Evolutionary conservation across 2,113 vertebrate species (phyloP), one percentile per base, ranked within the genome.

Genomic region (Hiodon tergisus): DNA sequence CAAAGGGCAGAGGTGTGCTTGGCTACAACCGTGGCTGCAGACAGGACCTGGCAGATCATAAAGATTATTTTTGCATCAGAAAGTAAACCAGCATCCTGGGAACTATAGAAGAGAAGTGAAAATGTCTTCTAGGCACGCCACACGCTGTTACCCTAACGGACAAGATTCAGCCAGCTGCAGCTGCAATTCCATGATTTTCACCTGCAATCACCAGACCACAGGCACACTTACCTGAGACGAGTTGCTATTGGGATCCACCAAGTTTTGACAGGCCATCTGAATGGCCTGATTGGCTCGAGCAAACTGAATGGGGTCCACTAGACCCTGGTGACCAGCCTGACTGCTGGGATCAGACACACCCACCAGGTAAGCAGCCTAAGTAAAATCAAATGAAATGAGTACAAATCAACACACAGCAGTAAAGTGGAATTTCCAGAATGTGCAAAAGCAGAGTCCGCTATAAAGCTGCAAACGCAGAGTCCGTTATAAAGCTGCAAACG

Each of bases 271-370:
- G 0, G 98, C 98, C 94, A 97, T 98, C 85, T 99, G 98, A 87
- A 99, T 99, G 0, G 98, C 98, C 78, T 99, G 97, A 82, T 99
- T 96, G 75, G 98, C 97, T 78, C 93, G 90, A 72, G 97, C 95
- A 86, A 99, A 98, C 62, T 99, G 98, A 85, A 98, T 98, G 3
- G 96, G 98, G 81, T 99, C 98, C 69, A 99, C 98, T 0, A 99
- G 91, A 11, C 98, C 98, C 82, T 98, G 96, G 54, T 99, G 95
- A 55, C 98, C 98, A 0, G 96, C 96, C 81, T 98, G 98, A 81
- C 98, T 99, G 80, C 98, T 98, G 0, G 97, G 97, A 82, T 99
- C 98, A 0, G 98, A 99, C 85, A 99, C 95, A 14, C 97, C 98
- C 0, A 99, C 97, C 70, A 99, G 89, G 88, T 99, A 99, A 3